Percentiles rank a stretch among this genome's conserved stretches.
phyloP scores from a whole-genome alignment of 1,140 invertebrate genomes.

The Zaprionus vittiger region DNA sequence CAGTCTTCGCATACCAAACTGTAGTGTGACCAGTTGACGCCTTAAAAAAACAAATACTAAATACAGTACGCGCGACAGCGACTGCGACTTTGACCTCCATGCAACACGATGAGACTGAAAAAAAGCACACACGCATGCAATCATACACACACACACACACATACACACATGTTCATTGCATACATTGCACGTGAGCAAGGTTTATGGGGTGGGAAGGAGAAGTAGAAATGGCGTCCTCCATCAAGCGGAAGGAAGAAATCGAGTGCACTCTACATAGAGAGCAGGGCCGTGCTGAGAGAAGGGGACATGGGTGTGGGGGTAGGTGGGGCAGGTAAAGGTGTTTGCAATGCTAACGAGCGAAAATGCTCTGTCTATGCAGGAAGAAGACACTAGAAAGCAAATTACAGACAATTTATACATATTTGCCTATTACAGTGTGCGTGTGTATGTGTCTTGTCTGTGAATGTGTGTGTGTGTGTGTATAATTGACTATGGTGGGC shows the following conservation, averaged over 20 bases:
- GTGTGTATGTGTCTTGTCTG: neutral
- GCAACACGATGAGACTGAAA: constrained; percentile 18
- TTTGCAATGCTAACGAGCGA: constrained; percentile 47
- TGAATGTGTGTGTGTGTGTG: constrained; percentile 10
- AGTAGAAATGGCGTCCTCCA: constrained; percentile 10
- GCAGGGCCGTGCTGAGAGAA: constrained; percentile 2
- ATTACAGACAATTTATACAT: constrained; percentile 66
- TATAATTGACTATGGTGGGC: constrained; percentile 8
- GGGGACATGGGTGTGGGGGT: neutral
- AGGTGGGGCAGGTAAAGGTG: constrained; percentile 25
- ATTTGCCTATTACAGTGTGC: neutral
- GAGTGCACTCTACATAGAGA: constrained; percentile 33
- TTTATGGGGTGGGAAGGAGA: neutral
- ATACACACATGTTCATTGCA: neutral
- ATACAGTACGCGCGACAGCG: constrained; percentile 19
- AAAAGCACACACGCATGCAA: constrained; percentile 6
- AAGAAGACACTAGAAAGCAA: constrained; percentile 69
- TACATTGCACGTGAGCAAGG: constrained; percentile 63
- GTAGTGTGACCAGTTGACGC: constrained; percentile 43
- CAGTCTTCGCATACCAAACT: constrained; percentile 15
- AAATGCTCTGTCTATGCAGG: constrained; percentile 59
- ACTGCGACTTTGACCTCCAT: constrained; percentile 42
- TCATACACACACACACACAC: neutral
- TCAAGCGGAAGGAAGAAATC: constrained; percentile 65
- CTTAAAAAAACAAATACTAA: constrained; percentile 12